Evolutionary conservation across 2,888 invertebrate species (phyloP), one percentile per base, ranked within the genome.

Genomic region (Melangyna quadrimaculata): DNA sequence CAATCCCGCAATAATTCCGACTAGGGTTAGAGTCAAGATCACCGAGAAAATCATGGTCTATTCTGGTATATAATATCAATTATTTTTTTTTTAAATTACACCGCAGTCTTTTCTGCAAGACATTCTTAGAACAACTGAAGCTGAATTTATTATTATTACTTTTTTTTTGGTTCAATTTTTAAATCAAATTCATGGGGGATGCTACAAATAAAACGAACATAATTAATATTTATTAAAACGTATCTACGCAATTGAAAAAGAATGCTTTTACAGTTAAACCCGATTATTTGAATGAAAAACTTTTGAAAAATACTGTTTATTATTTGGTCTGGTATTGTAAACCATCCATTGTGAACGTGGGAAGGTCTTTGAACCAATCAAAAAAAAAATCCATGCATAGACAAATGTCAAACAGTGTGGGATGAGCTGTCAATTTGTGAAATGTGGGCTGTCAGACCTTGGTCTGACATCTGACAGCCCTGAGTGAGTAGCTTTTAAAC

Each of bases 1-100:
- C 61, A 89, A 0, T 27, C 40, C 57, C 51, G 9, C 35, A 78
- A 24, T 5, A 19, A 74, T n/a, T 10, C 48, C 78, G 2, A 71
- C 2, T 22, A 87, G 45, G 3, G 35, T 67, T 12, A 81, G 9
- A 5, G 69, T 37, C 29, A 63, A 19, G 6, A 72, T 22, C 22
- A 59, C 14, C 14, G 51, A 24, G 19, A 32, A 74, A 14, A 65
- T 32, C 67, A 67, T 51, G n/a, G 4, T 29, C 3, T 29, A 3
- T 14, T 24, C 6, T 53, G 10, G 22, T 14, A 29, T n/a, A 7
- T n/a, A 17, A n/a, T 55, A 29, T 9, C 5, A 29, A 4, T 22
- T 14, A 29, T n/a, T n/a, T 22, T 19, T 8, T 19, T 14, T 22
- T 14, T 6, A 37, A 59, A 12, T 24, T 51, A 7, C 6, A 24